Base-by-base conservation (phyloP, 1,140 invertebrate species). In the Megalopta genalis region DNA sequence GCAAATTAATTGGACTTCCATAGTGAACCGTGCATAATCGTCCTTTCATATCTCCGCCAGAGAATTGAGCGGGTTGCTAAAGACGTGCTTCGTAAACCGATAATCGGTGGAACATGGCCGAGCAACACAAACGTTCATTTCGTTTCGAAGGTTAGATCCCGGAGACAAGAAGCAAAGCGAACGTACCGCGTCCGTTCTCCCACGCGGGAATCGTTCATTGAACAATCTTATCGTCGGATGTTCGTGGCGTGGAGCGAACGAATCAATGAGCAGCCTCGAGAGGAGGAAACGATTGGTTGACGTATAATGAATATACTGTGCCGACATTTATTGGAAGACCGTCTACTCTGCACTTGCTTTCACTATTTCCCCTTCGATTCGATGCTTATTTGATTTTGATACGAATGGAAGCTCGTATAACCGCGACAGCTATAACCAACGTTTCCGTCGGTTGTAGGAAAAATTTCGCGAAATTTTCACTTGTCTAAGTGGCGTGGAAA, bases 271-370 rank as follows among this genome's bases (percentile, higher is more conserved):
- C 80, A 46, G 72, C 23, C 27, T n/a, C 25, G 67, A 57, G 39
- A 10, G 9, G 27, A 39, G 25, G 25, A 32, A 73, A 62, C 63
- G 54, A 42, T 66, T 68, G 52, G 18, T 37, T 59, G 21, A 27
- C 42, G 42, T 60, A 81, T 85, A 85, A 85, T 81, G 73, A 84
- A 77, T 78, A 84, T 27, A 57, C 23, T 63, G 64, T 69, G 39
- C 39, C 68, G 6, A n/a, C 72, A 68, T 68, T 85, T 76, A 80
- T 74, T 73, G 62, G 21, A 49, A 42, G 21, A 52, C 14, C 23
- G 46, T 83, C n/a, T 46, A 25, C 54, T 25, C 42, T 42, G 49
- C 67, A 57, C 7, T 32, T 37, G 23, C 70, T 75, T 73, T 65
- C 39, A 32, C 27, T 54, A 16, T 27, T 14, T n/a, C 27, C 0